These are phyloP conservation scores for Gambusia affinis DNA, from an alignment of 2,113 vertebrate genomes.

Conservation along the genomic window DNA sequence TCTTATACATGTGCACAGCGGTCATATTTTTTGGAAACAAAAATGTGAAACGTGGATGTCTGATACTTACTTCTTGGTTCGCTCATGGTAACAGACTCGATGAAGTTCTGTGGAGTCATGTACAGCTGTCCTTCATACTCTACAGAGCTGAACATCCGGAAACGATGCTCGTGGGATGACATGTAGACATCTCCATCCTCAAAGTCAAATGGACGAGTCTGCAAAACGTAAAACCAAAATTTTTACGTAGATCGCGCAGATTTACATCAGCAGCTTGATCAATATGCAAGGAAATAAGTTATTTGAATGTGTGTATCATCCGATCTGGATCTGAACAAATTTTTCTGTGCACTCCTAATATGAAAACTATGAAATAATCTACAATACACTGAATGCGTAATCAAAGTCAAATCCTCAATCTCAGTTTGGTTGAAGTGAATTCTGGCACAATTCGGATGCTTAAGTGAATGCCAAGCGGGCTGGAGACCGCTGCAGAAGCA, in stretches of 20 bases:
- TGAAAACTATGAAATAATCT: too few species aligned
- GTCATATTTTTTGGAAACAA: background rate
- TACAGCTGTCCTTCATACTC: slow-evolving; percentile 97
- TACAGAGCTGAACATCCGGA: slow-evolving; percentile 92
- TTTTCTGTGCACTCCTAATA: too few species aligned
- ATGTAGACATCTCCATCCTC: slow-evolving; percentile 92
- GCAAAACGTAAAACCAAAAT: slow-evolving; percentile 27
- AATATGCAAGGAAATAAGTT: background rate
- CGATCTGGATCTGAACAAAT: too few species aligned
- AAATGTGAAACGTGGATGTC: background rate
- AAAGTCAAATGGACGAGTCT: slow-evolving; percentile 81
- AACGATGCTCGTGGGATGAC: slow-evolving; percentile 92
- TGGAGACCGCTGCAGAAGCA: too few species aligned
- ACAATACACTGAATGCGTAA: too few species aligned
- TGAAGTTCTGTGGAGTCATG: slow-evolving; percentile 98
- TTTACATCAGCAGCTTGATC: background rate
- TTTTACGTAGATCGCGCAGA: background rate
- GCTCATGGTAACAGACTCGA: slow-evolving; percentile 94
- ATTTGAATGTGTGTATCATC: too few species aligned
- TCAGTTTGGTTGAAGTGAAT: too few species aligned
- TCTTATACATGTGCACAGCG: background rate
- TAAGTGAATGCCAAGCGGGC: too few species aligned
- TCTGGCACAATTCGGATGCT: too few species aligned
- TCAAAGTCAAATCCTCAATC: too few species aligned
- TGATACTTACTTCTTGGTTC: slow-evolving; percentile 87